Evolutionary conservation across 2,113 vertebrate species (phyloP).

Genomic region (Seriola quinqueradiata): DNA sequence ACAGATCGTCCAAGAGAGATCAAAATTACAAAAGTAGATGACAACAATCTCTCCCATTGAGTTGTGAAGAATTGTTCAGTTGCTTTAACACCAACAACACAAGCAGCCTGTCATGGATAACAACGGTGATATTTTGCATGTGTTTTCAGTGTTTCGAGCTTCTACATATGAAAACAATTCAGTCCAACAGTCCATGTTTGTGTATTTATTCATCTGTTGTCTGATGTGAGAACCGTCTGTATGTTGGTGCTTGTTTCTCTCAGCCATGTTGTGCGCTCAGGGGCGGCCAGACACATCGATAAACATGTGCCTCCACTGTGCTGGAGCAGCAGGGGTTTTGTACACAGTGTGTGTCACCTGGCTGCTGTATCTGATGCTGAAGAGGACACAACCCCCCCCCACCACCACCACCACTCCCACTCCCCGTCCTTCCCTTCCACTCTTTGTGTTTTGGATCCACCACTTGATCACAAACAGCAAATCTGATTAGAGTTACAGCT

Average conservation of each 20-base stretch:
- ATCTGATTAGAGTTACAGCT: slow-evolving; percentile 54
- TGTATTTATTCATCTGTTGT: slow-evolving; percentile 65
- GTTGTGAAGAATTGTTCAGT: background rate
- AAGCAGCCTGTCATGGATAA: background rate
- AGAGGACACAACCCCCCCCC: slow-evolving; percentile 23
- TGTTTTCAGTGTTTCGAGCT: background rate
- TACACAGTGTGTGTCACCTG: slow-evolving; percentile 52
- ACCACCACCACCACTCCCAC: no score
- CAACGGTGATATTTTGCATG: background rate
- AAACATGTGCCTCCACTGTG: slow-evolving; percentile 56
- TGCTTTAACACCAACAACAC: background rate
- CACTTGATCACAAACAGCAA: slow-evolving; percentile 43
- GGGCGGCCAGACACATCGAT: slow-evolving; percentile 62
- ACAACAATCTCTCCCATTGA: background rate
- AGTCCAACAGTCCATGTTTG: slow-evolving; percentile 5
- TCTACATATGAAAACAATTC: background rate
- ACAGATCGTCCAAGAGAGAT: background rate
- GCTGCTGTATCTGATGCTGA: slow-evolving; percentile 36
- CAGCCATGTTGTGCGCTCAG: slow-evolving; percentile 44
- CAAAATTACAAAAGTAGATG: background rate
- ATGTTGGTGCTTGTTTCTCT: slow-evolving; percentile 47
- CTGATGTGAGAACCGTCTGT: slow-evolving; percentile 38
- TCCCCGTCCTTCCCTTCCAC: background rate
- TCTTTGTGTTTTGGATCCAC: slow-evolving; percentile 44
- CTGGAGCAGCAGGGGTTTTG: slow-evolving; percentile 58